These are phyloP conservation scores for Norana najaformis DNA, from an alignment of 2,888 invertebrate genomes.

Conservation along the genomic window DNA sequence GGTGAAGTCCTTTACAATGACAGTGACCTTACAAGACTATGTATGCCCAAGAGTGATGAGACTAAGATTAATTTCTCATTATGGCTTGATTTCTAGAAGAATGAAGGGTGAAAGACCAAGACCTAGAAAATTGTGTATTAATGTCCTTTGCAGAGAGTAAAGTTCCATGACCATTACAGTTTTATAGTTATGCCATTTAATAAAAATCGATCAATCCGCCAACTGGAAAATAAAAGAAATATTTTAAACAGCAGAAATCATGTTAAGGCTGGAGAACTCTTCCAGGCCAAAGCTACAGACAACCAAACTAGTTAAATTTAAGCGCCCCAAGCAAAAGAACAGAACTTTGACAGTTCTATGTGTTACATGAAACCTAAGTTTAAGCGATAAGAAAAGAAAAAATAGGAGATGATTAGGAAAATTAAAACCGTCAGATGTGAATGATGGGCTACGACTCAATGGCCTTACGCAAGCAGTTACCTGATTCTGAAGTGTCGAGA, in stretches of 20 bases:
- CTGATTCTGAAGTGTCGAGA: conserved; percentile 16
- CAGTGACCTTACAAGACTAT: not conserved
- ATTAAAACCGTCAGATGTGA: not conserved
- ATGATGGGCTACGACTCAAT: not conserved
- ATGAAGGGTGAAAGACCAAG: not conserved
- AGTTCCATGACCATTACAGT: not conserved
- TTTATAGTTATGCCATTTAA: not conserved
- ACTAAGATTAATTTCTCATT: not conserved
- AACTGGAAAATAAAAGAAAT: not conserved
- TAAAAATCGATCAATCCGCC: not conserved
- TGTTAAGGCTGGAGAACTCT: not conserved
- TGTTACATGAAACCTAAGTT: not conserved
- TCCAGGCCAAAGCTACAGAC: not conserved
- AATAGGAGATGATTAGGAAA: not conserved
- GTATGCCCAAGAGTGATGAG: not conserved
- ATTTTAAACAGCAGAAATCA: not conserved
- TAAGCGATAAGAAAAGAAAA: not conserved
- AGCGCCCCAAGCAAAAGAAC: no score
- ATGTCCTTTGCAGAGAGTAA: not conserved
- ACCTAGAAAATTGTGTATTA: not conserved
- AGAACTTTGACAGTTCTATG: not conserved
- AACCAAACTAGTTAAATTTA: not conserved
- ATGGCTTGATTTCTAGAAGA: not conserved
- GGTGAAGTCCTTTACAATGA: not conserved
- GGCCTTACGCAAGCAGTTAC: not conserved